phyloP scores from a whole-genome alignment of 2,113 vertebrate species.

The Lates calcarifer region DNA sequence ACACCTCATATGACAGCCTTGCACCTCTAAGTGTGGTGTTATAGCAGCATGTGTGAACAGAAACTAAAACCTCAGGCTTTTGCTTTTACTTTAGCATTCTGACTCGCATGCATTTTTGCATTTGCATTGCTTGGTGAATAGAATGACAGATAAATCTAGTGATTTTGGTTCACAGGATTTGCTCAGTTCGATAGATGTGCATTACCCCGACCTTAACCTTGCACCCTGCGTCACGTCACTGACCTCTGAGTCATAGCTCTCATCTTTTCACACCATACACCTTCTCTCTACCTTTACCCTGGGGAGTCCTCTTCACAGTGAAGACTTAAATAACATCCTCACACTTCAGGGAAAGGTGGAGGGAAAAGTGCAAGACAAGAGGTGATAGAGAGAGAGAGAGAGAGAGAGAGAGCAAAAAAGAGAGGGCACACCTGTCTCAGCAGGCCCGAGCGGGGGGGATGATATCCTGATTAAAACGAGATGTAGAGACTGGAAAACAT shows the following conservation, averaged over 20 bases:
- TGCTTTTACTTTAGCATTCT: slow-evolving; percentile 28
- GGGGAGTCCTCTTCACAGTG: slow-evolving; percentile 8
- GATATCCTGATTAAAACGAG: slow-evolving; percentile 76
- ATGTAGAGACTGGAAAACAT: slow-evolving; percentile 71
- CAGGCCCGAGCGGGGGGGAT: slow-evolving; percentile 38
- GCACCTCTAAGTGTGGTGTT: slow-evolving; percentile 53
- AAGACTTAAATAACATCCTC: slow-evolving; percentile 49
- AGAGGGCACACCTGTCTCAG: slow-evolving; percentile 38
- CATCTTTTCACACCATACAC: slow-evolving; percentile 35
- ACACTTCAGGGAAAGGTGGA: slow-evolving; percentile 41
- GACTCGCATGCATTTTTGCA: slow-evolving; percentile 22
- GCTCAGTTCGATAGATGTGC: slow-evolving; percentile 1
- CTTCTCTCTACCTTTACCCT: slow-evolving; percentile 29
- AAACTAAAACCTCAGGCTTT: slow-evolving; percentile 37
- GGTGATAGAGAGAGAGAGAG: slow-evolving; percentile 46
- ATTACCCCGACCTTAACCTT: slow-evolving; percentile 7
- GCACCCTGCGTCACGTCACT: slow-evolving; percentile 1
- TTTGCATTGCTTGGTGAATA: background rate
- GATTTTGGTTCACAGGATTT: slow-evolving; percentile 22
- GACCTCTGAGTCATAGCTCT: slow-evolving; percentile 38
- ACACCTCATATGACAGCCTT: slow-evolving; percentile 43
- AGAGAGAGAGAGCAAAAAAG: slow-evolving; percentile 8
- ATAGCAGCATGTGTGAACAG: slow-evolving; percentile 41
- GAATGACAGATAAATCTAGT: slow-evolving; percentile 22
- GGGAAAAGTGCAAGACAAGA: slow-evolving; percentile 48